phyloP scores from a whole-genome alignment of 1,140 invertebrate species.

The Brevipalpus yothersi region DNA sequence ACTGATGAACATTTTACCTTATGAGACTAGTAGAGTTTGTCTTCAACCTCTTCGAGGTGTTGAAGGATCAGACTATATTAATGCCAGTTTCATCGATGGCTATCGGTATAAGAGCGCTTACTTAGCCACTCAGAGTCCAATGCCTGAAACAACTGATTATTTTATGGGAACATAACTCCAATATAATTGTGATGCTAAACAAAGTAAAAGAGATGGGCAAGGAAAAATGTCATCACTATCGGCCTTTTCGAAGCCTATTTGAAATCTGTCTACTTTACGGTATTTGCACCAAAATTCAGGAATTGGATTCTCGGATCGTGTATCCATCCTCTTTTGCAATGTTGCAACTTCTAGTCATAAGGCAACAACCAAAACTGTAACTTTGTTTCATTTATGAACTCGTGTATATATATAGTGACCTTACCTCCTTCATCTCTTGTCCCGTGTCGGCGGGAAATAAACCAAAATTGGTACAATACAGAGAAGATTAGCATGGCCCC shows the following conservation, averaged over 20 bases:
- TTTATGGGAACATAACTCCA: conserved; percentile 99
- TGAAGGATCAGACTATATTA: conserved; percentile 96
- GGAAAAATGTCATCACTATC: conserved; percentile 96
- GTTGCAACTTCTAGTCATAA: too few species aligned
- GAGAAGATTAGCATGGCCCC: conserved; percentile 81
- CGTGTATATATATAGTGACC: background rate
- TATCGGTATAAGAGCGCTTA: conserved; percentile 63
- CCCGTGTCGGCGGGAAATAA: conserved; percentile 21
- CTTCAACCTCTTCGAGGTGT: conserved; percentile 64
- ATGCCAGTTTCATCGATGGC: conserved; percentile 89
- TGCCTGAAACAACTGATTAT: conserved; percentile 84
- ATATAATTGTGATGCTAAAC: conserved; percentile 95
- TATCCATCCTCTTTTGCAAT: too few species aligned
- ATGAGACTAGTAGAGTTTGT: conserved; percentile 77
- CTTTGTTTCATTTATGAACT: too few species aligned
- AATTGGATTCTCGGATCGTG: too few species aligned
- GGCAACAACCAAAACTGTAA: too few species aligned
- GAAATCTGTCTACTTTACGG: too few species aligned
- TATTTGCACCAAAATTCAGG: too few species aligned
- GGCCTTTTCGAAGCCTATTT: too few species aligned
- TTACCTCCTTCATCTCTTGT: background rate
- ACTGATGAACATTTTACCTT: conserved; percentile 86
- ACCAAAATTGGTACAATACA: conserved; percentile 56
- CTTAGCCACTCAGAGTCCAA: conserved; percentile 90
- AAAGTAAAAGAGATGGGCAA: conserved; percentile 90